A percentile compares a stretch with the other conserved stretches of the same genome.
Evolutionary conservation across 2,113 vertebrate genomes (phyloP).

Genomic region (Sula dactylatra): DNA sequence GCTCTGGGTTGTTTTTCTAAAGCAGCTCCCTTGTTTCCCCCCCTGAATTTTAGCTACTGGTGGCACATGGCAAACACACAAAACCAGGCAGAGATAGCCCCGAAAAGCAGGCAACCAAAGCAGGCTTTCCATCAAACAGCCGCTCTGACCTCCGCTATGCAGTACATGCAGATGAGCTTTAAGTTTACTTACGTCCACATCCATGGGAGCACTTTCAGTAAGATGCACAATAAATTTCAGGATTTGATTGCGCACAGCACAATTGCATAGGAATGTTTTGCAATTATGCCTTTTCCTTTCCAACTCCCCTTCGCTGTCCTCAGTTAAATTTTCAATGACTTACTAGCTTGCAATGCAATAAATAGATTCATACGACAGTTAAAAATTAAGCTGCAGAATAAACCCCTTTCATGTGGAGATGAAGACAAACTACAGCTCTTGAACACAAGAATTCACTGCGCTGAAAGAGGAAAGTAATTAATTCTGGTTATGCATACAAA

Average conservation of each 20-base stretch:
- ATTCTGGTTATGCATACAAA: conserved; percentile 45
- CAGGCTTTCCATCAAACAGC: not conserved
- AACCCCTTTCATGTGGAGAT: conserved; percentile 47
- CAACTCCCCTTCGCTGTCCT: not conserved
- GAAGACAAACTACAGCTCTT: conserved; percentile 37
- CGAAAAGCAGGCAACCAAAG: not conserved
- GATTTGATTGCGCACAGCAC: not conserved
- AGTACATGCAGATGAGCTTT: not conserved
- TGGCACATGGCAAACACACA: not conserved
- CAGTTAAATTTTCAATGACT: conserved; percentile 7
- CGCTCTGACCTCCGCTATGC: not conserved
- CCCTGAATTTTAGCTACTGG: not conserved
- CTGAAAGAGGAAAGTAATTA: conserved; percentile 14
- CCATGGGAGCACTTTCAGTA: rapidly evolving
- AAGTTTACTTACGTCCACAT: not conserved
- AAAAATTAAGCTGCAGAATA: conserved; percentile 40
- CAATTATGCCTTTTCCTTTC: not conserved
- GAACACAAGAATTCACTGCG: not conserved
- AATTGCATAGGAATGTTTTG: not conserved
- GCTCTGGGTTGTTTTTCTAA: not conserved
- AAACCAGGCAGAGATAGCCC: not conserved
- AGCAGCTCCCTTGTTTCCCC: not conserved
- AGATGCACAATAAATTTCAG: not conserved
- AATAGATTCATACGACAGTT: not conserved
- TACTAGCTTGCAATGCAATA: not conserved